Percentiles rank a stretch among this genome's conserved stretches.
Evolutionary conservation across 1,140 invertebrate genomes (phyloP).

Genomic region (Uloborus diversus): DNA sequence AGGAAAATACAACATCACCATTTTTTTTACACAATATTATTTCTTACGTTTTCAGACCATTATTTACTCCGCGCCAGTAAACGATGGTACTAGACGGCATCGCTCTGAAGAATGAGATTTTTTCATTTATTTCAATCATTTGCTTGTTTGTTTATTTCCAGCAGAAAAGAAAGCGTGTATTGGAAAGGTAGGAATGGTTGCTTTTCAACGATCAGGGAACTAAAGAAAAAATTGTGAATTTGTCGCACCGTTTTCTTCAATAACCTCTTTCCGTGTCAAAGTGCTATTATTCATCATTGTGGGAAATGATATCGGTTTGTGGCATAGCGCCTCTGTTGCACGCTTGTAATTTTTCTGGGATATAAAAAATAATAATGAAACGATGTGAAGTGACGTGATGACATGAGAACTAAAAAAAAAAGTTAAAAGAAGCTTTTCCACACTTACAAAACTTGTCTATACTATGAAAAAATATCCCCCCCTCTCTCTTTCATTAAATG

Average conservation of each 20-base stretch:
- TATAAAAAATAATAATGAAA: too few relatives aligned
- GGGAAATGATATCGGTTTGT: neutral
- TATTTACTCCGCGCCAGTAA: constrained; percentile 20
- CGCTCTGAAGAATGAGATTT: neutral
- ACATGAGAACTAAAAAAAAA: too few relatives aligned
- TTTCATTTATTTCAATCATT: neutral
- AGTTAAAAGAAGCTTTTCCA: too few relatives aligned
- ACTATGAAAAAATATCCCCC: too few relatives aligned
- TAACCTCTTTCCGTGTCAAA: constrained; percentile 26
- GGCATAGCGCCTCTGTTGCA: neutral
- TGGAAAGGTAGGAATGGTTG: neutral
- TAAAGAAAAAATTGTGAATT: constrained; percentile 21
- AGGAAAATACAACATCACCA: too few relatives aligned
- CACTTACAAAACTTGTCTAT: too few relatives aligned
- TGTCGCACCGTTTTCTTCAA: constrained; percentile 32
- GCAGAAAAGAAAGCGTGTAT: constrained; percentile 22
- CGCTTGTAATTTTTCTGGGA: neutral
- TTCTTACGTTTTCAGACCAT: constrained; percentile 9
- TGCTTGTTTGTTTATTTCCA: neutral
- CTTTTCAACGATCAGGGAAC: constrained; percentile 9
- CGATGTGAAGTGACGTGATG: too few relatives aligned
- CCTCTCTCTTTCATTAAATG: too few relatives aligned
- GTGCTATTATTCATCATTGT: constrained; percentile 26
- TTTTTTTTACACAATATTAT: neutral
- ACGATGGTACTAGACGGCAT: neutral